A percentile compares a stretch with the other conserved stretches of the same genome.
phyloP scores from a whole-genome alignment of 2,113 vertebrate species.

The Mus pahari region DNA sequence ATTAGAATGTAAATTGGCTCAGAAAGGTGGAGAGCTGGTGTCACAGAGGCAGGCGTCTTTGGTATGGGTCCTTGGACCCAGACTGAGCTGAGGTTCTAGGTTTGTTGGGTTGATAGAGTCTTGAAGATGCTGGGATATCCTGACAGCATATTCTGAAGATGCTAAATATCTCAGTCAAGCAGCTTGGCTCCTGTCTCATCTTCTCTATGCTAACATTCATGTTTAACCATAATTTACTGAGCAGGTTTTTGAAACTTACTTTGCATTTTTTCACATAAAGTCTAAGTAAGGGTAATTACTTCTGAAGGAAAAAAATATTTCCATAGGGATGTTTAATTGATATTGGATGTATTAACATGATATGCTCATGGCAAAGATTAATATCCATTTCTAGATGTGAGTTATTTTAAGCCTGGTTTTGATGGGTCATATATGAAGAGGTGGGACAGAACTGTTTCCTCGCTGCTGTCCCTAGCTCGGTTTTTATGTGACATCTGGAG shows the following conservation, averaged over 20 bases:
- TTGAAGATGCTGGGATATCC: background rate
- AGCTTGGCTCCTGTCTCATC: background rate
- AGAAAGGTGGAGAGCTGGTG: background rate
- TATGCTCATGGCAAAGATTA: slow-evolving; percentile 21
- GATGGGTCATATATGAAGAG: background rate
- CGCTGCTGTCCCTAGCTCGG: background rate
- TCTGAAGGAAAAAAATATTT: slow-evolving; percentile 42
- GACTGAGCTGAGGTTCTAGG: background rate
- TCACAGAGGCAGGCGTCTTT: background rate
- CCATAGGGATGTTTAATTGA: slow-evolving; percentile 36
- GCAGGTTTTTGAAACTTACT: slow-evolving; percentile 25
- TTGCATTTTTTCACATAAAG: slow-evolving; percentile 22
- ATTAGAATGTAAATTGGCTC: background rate
- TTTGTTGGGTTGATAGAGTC: background rate
- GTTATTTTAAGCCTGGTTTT: slow-evolving; percentile 52
- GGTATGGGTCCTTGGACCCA: background rate
- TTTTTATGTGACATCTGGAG: slow-evolving; percentile 18
- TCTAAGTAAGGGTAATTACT: slow-evolving; percentile 59
- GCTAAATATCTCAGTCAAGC: background rate
- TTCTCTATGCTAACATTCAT: slow-evolving; percentile 7
- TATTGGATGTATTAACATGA: slow-evolving; percentile 22
- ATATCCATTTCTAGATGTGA: slow-evolving; percentile 5
- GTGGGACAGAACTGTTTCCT: background rate
- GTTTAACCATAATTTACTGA: slow-evolving; percentile 55
- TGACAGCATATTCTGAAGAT: background rate